A percentile compares a stretch with the other conserved stretches of the same genome.
Conservation (phyloP, 1,140 invertebrate genomes). For the Drosophila kurseongensis region DNA sequence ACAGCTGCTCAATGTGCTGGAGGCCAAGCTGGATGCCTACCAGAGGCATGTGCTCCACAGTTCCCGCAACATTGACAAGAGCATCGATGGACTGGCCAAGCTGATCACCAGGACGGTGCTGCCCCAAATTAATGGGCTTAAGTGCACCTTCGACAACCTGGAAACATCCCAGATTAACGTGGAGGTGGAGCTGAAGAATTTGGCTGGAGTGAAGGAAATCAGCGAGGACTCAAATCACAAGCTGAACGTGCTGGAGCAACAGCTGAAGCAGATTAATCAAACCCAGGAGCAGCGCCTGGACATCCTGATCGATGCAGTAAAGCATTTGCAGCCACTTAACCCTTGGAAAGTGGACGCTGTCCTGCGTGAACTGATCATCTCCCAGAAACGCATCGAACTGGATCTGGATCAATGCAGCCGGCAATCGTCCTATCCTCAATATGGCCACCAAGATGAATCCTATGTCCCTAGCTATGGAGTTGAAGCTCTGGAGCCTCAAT, state of each 20-base stretch:
- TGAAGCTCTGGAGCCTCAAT: background rate
- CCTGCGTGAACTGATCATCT: conserved; percentile 61
- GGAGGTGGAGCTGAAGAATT: conserved; percentile 57
- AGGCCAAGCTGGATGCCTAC: conserved; percentile 58
- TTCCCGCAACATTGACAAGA: conserved; percentile 48
- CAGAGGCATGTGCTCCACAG: conserved; percentile 47
- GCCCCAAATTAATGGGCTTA: conserved; percentile 60
- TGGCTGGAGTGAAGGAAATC: conserved; percentile 48
- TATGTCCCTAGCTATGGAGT: conserved; percentile 13
- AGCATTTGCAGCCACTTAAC: conserved; percentile 47
- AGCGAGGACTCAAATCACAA: conserved; percentile 45
- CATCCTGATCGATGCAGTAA: conserved; percentile 27
- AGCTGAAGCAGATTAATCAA: conserved; percentile 47
- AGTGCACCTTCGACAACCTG: conserved; percentile 60
- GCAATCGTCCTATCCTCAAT: background rate
- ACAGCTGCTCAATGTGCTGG: conserved; percentile 32
- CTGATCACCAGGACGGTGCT: conserved; percentile 56
- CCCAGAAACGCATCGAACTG: conserved; percentile 65
- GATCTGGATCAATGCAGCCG: conserved; percentile 55
- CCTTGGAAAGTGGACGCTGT: conserved; percentile 58
- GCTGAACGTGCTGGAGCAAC: conserved; percentile 29
- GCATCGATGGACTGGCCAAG: conserved; percentile 52
- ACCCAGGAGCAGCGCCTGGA: conserved; percentile 47
- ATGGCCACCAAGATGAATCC: conserved; percentile 1
- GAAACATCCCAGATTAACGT: conserved; percentile 68